These are phyloP conservation scores for Calephelis virginiensis DNA, from an alignment of 1,140 invertebrate species.

Conservation along the genomic window DNA sequence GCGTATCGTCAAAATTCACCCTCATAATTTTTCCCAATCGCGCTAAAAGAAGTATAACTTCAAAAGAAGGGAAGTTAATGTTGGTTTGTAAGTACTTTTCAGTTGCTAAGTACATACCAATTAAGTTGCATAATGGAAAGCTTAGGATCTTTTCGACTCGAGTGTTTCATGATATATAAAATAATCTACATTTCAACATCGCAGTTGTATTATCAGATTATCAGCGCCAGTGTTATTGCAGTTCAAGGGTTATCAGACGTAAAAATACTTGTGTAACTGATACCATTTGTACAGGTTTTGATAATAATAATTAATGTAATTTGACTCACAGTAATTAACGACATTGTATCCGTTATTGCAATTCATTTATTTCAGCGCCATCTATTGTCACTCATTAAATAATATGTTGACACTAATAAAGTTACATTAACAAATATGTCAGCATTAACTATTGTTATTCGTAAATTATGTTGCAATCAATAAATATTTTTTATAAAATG, in stretches of 20 bases:
- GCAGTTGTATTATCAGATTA: slow-evolving; percentile 31
- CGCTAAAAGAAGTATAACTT: no score
- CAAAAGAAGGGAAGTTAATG: no score
- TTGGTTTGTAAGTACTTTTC: no score
- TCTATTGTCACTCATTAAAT: no score
- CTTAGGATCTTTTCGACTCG: background rate
- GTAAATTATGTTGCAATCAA: no score
- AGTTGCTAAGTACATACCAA: no score
- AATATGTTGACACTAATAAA: background rate
- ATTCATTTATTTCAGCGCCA: background rate
- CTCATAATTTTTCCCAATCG: no score
- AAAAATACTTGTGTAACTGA: slow-evolving; percentile 19
- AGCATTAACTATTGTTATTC: no score
- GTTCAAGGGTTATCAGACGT: slow-evolving; percentile 31
- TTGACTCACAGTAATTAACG: background rate
- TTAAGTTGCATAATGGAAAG: no score
- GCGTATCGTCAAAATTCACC: no score
- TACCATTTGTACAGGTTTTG: slow-evolving; percentile 18
- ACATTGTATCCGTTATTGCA: background rate
- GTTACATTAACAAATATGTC: no score
- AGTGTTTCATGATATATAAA: background rate
- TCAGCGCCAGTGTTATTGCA: slow-evolving; percentile 27
- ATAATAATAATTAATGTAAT: slow-evolving; percentile 12
- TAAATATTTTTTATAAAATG: no score
- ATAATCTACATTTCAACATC: slow-evolving; percentile 25